These are phyloP conservation scores for Buathra laborator DNA, from an alignment of 2,888 invertebrate genomes.

Conservation along the genomic window DNA sequence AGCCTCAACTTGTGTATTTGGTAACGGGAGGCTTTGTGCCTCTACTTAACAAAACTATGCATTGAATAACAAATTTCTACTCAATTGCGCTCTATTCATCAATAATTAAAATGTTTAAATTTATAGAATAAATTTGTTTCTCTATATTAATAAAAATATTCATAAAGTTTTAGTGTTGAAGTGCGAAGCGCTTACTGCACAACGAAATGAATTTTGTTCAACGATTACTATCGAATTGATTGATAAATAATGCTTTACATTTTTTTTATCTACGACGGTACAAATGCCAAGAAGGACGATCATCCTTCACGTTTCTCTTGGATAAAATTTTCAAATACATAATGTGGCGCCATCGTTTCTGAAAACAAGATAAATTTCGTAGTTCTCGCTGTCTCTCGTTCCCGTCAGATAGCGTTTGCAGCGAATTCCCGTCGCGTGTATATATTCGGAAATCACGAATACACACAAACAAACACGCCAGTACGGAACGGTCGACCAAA, in stretches of 20 bases:
- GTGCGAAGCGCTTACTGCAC: too few species aligned
- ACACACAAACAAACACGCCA: not conserved
- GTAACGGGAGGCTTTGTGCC: not conserved
- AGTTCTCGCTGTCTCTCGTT: not conserved
- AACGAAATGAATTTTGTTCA: too few species aligned
- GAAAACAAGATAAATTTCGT: not conserved
- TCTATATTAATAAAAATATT: too few species aligned
- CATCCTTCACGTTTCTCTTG: too few species aligned
- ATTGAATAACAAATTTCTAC: not conserved
- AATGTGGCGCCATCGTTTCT: not conserved
- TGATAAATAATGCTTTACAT: too few species aligned
- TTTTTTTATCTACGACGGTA: too few species aligned
- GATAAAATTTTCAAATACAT: not conserved
- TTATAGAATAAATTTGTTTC: too few species aligned
- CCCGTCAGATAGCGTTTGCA: not conserved
- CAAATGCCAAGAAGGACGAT: too few species aligned
- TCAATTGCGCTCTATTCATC: not conserved
- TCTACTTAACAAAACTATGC: not conserved
- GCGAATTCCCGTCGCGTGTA: not conserved
- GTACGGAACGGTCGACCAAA: constrained; percentile 9
- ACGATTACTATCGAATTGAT: too few species aligned
- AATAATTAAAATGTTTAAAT: not conserved
- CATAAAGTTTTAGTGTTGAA: too few species aligned
- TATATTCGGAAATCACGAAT: not conserved
- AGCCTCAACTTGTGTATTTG: constrained; percentile 21